Evolutionary conservation across 2,888 invertebrate genomes (phyloP).

Genomic region (Pycnomerus fuliginosus): DNA sequence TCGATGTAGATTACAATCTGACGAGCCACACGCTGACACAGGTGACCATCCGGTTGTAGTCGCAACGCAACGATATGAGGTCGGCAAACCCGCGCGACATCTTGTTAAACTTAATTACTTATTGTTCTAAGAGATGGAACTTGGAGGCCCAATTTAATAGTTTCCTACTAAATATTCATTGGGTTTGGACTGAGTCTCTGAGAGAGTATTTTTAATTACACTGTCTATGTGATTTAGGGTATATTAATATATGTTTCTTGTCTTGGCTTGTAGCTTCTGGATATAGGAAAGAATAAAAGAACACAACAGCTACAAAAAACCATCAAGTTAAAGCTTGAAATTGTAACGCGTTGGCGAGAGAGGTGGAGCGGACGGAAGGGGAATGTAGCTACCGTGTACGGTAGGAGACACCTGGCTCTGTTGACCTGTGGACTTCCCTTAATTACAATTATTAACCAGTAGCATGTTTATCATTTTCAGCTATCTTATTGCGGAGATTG

Average conservation of each 20-base stretch:
- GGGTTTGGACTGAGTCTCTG: constrained; percentile 6
- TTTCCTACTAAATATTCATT: constrained; percentile 20
- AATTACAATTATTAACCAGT: constrained; percentile 52
- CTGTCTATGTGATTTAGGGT: constrained; percentile 17
- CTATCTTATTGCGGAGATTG: constrained; percentile 36
- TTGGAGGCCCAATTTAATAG: constrained; percentile 10
- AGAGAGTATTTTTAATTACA: constrained; percentile 19
- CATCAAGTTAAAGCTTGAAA: constrained; percentile 33
- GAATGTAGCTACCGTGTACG: constrained; percentile 45
- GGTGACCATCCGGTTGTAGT: constrained; percentile 43
- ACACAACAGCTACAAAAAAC: constrained; percentile 21
- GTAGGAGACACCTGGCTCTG: constrained; percentile 48
- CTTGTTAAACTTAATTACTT: constrained; percentile 50
- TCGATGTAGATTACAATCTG: constrained; percentile 48
- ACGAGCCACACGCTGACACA: constrained; percentile 50
- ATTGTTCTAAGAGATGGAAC: constrained; percentile 37
- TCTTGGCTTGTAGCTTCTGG: constrained; percentile 22
- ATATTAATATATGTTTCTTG: constrained; percentile 20
- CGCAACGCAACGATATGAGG: constrained; percentile 22
- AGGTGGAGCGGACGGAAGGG: constrained; percentile 28
- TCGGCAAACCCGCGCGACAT: constrained; percentile 44
- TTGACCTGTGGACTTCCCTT: constrained; percentile 49
- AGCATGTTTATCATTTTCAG: constrained; percentile 46
- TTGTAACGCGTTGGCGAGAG: constrained; percentile 34
- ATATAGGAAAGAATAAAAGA: constrained; percentile 2